Percentiles rank a stretch among this genome's conserved stretches.
These are phyloP conservation scores for Hartigia nigra DNA, from an alignment of 2,888 invertebrate species.

Conservation along the genomic window DNA sequence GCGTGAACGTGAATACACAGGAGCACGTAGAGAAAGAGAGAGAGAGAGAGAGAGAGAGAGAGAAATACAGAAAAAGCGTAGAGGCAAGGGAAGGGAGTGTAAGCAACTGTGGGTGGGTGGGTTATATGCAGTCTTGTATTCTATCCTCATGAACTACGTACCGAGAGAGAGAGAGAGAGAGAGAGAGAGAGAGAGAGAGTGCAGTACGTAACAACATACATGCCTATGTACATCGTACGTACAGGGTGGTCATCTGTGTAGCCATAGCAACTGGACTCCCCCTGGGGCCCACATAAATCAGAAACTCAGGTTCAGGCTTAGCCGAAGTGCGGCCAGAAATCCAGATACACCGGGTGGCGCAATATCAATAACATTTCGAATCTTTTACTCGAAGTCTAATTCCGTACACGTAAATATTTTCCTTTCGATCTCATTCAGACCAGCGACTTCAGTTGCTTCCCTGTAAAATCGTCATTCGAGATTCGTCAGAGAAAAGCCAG, in stretches of 20 bases:
- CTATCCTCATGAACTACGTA: background rate
- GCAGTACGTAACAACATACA: conserved; percentile 18
- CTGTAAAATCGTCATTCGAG: background rate
- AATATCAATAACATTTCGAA: background rate
- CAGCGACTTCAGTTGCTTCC: background rate
- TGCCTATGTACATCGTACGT: conserved; percentile 18
- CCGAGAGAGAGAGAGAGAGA: background rate
- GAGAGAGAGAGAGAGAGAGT: background rate
- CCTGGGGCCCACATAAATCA: conserved; percentile 54
- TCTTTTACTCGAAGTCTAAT: background rate
- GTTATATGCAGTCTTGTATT: background rate
- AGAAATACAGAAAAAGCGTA: background rate
- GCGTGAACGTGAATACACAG: background rate
- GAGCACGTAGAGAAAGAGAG: background rate
- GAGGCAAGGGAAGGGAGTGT: background rate
- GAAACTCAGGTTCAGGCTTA: conserved; percentile 47
- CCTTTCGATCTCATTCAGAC: background rate
- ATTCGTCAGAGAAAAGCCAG: background rate
- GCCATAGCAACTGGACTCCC: conserved; percentile 51
- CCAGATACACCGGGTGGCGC: conserved; percentile 48
- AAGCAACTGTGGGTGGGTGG: background rate
- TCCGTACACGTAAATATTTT: background rate
- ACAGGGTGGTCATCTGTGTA: conserved; percentile 20
- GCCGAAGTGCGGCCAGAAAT: conserved; percentile 46
- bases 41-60: background rate